Evolutionary conservation across 2,888 invertebrate genomes (phyloP).

Genomic region (Lymantria monacha): DNA sequence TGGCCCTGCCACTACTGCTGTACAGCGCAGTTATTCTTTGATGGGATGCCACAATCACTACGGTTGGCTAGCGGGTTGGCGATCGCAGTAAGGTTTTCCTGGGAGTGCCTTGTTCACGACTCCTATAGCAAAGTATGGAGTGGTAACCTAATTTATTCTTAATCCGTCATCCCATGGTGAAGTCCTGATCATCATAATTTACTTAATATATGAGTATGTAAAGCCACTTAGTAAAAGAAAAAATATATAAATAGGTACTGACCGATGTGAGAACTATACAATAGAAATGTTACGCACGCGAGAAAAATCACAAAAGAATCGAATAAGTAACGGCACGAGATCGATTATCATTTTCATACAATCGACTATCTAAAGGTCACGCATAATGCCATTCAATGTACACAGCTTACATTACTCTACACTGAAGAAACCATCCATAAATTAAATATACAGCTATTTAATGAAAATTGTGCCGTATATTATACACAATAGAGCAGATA

Average conservation of each 20-base stretch:
- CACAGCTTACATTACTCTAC: constrained; percentile 57
- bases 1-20: too few species aligned
- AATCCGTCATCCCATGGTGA: too few species aligned
- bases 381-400: constrained; percentile 73
- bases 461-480: constrained; percentile 31
- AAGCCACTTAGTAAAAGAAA: constrained; percentile 8
- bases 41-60: too few species aligned
- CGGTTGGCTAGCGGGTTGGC: too few species aligned
- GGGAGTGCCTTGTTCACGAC: too few species aligned
- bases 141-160: too few species aligned
- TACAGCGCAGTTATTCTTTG: too few species aligned
- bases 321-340: constrained; percentile 61
- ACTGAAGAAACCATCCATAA: constrained; percentile 63
- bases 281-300: constrained; percentile 29
- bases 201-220: constrained; percentile 18
- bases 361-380: constrained; percentile 76
- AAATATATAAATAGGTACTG: constrained; percentile 15
- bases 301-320: constrained; percentile 59
- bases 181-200: too few species aligned
- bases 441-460: constrained; percentile 36
- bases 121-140: too few species aligned
- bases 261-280: constrained; percentile 36
- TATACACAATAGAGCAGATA: constrained; percentile 28
- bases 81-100: too few species aligned
- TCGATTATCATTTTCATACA: constrained; percentile 79